Evolutionary conservation across 1,140 invertebrate species (phyloP), one percentile per base, ranked within the genome.

Genomic region (Formica exsecta): DNA sequence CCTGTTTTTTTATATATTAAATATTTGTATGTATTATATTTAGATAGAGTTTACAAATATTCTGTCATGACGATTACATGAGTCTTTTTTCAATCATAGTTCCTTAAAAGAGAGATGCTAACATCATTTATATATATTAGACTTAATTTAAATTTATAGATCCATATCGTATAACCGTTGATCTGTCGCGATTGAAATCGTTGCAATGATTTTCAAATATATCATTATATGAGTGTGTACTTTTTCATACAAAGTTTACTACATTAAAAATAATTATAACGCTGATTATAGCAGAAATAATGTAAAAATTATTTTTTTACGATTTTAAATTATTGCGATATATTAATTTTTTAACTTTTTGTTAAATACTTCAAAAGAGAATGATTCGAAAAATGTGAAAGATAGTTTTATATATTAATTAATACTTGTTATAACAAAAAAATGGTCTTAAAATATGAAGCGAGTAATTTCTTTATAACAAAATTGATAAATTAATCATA

Each of bases 91-190:
- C 9, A 74, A 38, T n/a, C 59, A 9, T 19, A 48, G 13, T 71
- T n/a, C 25, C 61, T 29, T 3, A 32, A 4, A 4, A 32, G 32
- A 32, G 51, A 32, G 22, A 84, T 25, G n/a, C 4, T 25, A 57
- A 54, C 29, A 8, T 38, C 64, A 90, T 90, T 85, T 66, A 90
- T 87, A 87, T 90, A 48, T 48, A 48, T 90, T 66, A 38, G 79
- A 13, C 9, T 9, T 66, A 74, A 89, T 89, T 79, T 25, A 85
- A 85, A 44, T 79, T 89, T 44, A 25, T 66, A 73, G 74, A 66
- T 74, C 51, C 7, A 57, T 38, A 48, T 32, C 19, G 25, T 71
- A 7, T 7, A 54, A 65, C 11, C 48, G 19, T 25, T 19, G 1
- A 61, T 25, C 0, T 29, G 44, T 25, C 54, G 62, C 16, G 6